Conservation (phyloP, 2,113 vertebrate genomes). For the Albula goreensis region DNA sequence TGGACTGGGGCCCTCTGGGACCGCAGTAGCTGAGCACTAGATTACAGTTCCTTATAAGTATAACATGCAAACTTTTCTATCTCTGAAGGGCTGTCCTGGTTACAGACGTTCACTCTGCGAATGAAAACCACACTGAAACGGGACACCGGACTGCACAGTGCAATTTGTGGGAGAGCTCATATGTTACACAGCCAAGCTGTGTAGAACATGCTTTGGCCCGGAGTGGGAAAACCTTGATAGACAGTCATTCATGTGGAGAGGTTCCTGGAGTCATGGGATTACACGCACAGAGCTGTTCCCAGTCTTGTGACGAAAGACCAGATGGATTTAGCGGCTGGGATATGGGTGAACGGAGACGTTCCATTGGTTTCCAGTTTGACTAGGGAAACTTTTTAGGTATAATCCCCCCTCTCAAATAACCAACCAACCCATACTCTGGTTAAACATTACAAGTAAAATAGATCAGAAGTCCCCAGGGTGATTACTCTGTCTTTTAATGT, state of each 20-base stretch:
- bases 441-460: neutral
- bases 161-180: no score
- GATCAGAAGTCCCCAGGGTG: neutral
- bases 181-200: neutral
- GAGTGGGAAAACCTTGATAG: neutral
- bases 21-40: no score
- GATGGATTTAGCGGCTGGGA: neutral
- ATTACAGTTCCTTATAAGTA: neutral
- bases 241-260: neutral
- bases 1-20: neutral
- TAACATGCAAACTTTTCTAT: neutral
- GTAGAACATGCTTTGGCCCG: neutral
- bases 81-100: no score
- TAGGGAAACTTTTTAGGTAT: neutral
- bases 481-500: neutral
- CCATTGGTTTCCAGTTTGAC: neutral
- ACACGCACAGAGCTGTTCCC: neutral
- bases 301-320: neutral
- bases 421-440: neutral
- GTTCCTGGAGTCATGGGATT: slow-evolving; percentile 2
- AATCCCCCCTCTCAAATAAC: neutral
- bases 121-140: no score
- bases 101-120: no score
- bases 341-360: neutral
- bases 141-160: no score